Base-by-base conservation (phyloP, 1,140 invertebrate genomes). In the Drosophila burlai region DNA sequence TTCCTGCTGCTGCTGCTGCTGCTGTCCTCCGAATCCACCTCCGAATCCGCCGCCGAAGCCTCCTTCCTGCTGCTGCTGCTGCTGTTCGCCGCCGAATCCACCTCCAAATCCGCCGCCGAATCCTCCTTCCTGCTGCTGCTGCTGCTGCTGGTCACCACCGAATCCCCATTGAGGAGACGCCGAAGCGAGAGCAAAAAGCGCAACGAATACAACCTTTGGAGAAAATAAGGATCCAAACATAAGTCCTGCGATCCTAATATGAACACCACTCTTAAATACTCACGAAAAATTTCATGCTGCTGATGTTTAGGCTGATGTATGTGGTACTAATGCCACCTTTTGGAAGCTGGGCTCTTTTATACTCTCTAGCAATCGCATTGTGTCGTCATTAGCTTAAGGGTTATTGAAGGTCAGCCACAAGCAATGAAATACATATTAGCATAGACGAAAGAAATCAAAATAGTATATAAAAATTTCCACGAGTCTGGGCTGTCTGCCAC, bases 271-370 rank as follows among this genome's bases (percentile, higher is more conserved):
- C 5, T 18, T 13, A n/a, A 67, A 8, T 16, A 73, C 68, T 49
- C 21, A 75, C 72, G 4, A 57, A 7, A 13, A 75, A 55, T 49
- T 75, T 75, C 58, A 75, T 71, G 40, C 10, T 71, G 49, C 40
- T 54, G 13, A 43, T 68, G 7, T 34, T 64, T 7, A 18, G 59
- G n/a, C 59, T 43, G 11, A 21, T 40, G 31, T 46, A 13, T 24
- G 40, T 40, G 24, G 24, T 46, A 45, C 49, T 45, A 38, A 54
- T 54, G 24, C 4, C 11, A 29, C 21, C 21, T 43, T 57, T n/a
- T 43, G 34, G 8, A 11, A 24, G 49, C 42, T n/a, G 11, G 3
- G 40, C n/a, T 26, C 36, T 75, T 75, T 73, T 75, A 55, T 75
- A 73, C 57, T 10, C 36, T 46, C 36, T 3, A 34, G 36, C n/a